These are phyloP conservation scores for Oryzias javanicus DNA, from an alignment of 2,113 vertebrate genomes.

Conservation along the genomic window DNA sequence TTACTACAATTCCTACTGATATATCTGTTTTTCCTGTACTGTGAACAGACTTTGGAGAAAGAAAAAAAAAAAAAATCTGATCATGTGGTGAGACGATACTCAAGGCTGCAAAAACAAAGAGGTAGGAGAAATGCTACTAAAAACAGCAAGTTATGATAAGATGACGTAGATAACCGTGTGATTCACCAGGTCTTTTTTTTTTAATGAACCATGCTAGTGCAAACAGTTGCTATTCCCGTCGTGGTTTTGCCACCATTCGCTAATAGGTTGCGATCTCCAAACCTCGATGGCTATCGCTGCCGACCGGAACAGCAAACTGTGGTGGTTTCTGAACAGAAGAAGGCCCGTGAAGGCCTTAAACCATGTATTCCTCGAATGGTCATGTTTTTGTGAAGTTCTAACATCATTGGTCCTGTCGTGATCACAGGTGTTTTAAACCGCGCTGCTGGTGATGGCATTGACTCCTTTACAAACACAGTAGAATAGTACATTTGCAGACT, in stretches of 20 bases:
- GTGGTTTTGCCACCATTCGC: conserved; percentile 1
- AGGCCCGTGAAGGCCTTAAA: conserved; percentile 32
- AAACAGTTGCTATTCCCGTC: conserved; percentile 50
- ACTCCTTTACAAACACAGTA: conserved; percentile 74
- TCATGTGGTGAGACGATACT: conserved; percentile 68
- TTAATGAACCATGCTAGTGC: conserved; percentile 34
- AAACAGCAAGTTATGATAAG: conserved; percentile 67
- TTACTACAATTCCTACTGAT: conserved; percentile 76
- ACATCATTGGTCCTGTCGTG: conserved; percentile 72
- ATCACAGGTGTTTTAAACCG: conserved; percentile 69
- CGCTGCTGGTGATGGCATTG: conserved; percentile 78
- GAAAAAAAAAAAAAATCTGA: conserved; percentile 44
- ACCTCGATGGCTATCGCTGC: conserved; percentile 12
- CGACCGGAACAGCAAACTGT: conserved; percentile 48
- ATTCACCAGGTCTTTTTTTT: conserved; percentile 42
- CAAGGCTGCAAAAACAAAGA: conserved; percentile 77
- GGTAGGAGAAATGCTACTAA: conserved; percentile 82
- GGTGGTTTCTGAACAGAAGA: conserved; percentile 30
- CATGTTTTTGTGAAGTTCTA: conserved; percentile 49
- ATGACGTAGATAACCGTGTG: conserved; percentile 46
- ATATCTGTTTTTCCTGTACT: conserved; percentile 69
- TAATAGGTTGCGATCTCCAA: too few species aligned
- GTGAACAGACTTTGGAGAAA: conserved; percentile 47
- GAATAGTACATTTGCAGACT: conserved; percentile 79
- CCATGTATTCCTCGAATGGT: conserved; percentile 41